Evolutionary conservation across 2,888 invertebrate genomes (phyloP).

Genomic region (Noctua janthe): DNA sequence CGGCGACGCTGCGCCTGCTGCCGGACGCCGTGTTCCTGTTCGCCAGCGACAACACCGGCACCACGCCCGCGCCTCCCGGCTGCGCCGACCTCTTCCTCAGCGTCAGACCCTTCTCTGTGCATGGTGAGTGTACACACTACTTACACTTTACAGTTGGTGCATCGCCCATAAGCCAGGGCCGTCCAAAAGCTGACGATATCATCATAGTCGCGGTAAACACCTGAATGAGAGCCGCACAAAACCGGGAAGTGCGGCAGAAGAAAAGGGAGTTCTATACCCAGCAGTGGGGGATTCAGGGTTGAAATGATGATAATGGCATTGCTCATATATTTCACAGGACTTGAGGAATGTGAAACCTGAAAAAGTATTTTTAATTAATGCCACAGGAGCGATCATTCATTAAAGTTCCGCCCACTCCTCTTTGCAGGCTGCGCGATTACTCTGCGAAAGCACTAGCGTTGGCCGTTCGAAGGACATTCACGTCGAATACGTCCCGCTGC

Average conservation of each 20-base stretch:
- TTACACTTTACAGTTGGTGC: background rate
- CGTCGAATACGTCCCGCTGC: background rate
- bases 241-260: background rate
- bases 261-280: background rate
- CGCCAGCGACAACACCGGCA: slow-evolving; percentile 55
- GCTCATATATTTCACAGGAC: too few relatives aligned
- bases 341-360: too few relatives aligned
- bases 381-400: too few relatives aligned
- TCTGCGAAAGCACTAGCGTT: too few relatives aligned
- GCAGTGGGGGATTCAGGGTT: background rate
- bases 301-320: background rate
- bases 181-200: background rate
- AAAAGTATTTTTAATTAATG: too few relatives aligned
- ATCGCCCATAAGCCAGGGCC: background rate
- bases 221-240: background rate
- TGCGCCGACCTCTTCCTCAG: slow-evolving; percentile 54
- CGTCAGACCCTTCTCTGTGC: slow-evolving; percentile 30
- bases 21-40: slow-evolving; percentile 70
- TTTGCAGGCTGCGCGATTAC: too few relatives aligned
- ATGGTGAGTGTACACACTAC: slow-evolving; percentile 58
- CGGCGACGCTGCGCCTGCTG: slow-evolving; percentile 75
- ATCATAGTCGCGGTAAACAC: background rate
- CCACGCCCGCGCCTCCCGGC: slow-evolving; percentile 51
- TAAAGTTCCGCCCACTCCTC: too few relatives aligned
- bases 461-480: background rate